Percentiles rank a stretch among this genome's conserved stretches.
Conservation (phyloP, 1,140 invertebrate species). For the Papilio polytes region DNA sequence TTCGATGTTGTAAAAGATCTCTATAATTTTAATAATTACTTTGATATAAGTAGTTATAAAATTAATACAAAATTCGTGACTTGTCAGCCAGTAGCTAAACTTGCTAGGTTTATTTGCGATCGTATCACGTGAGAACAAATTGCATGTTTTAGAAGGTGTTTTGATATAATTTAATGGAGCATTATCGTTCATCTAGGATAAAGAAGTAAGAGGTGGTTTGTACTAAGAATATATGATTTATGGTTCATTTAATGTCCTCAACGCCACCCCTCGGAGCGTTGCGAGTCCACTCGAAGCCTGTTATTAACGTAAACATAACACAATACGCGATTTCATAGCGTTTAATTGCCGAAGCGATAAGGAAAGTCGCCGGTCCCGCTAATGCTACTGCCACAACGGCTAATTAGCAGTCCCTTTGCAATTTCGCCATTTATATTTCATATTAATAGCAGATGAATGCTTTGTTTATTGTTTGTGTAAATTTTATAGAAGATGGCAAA, state of each 20-base stretch:
- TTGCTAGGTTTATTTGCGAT: background rate
- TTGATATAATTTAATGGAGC: background rate
- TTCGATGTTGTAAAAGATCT: too few relatives aligned
- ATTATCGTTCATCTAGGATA: slow-evolving; percentile 33
- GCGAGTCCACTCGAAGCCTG: slow-evolving; percentile 65
- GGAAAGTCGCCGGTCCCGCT: slow-evolving; percentile 64
- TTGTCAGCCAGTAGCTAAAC: background rate
- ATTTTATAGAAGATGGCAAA: background rate
- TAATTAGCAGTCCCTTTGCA: slow-evolving; percentile 74
- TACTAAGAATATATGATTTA: slow-evolving; percentile 65
- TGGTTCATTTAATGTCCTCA: slow-evolving; percentile 68
- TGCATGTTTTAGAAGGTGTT: slow-evolving; percentile 24
- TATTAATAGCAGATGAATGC: slow-evolving; percentile 42
- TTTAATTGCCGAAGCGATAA: slow-evolving; percentile 81
- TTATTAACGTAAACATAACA: slow-evolving; percentile 78
- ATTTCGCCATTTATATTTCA: slow-evolving; percentile 60
- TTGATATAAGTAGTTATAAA: background rate
- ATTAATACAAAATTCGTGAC: too few relatives aligned
- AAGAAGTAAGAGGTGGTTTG: slow-evolving; percentile 36
- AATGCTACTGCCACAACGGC: slow-evolving; percentile 71
- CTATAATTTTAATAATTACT: too few relatives aligned
- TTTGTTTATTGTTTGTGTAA: slow-evolving; percentile 40
- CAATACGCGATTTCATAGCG: slow-evolving; percentile 77
- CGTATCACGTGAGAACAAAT: slow-evolving; percentile 25
- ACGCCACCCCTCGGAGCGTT: slow-evolving; percentile 61